These are phyloP conservation scores for Cebus imitator DNA, from an alignment of 2,113 vertebrate genomes.

Conservation along the genomic window DNA sequence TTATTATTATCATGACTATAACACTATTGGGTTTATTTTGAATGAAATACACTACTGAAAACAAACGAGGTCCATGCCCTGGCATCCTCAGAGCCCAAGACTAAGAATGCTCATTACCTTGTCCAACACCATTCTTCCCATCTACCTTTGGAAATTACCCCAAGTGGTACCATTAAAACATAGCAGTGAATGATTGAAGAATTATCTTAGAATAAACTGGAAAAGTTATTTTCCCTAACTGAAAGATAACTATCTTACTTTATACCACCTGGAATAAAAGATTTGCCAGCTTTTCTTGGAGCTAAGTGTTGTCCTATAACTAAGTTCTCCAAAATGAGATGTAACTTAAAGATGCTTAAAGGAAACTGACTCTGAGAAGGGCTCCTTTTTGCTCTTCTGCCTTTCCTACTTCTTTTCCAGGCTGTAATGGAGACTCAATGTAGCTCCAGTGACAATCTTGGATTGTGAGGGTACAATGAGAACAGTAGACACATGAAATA, in stretches of 20 bases:
- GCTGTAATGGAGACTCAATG: neutral
- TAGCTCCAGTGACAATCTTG: neutral
- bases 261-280: neutral
- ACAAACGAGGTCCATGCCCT: neutral
- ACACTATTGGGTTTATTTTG: neutral
- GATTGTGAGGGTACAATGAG: neutral
- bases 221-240: neutral
- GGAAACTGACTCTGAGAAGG: neutral
- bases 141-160: neutral
- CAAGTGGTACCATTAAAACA: neutral
- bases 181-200: neutral
- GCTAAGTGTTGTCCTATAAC: neutral
- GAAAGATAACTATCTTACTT: neutral
- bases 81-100: neutral
- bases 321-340: neutral
- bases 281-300: neutral
- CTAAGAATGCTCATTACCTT: neutral
- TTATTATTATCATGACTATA: neutral
- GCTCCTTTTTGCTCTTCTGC: neutral
- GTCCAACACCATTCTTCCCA: neutral
- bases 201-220: neutral
- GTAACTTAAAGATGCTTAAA: neutral
- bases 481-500: rapidly evolving
- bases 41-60: neutral
- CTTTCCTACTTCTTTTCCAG: neutral